phyloP scores from a whole-genome alignment of 2,113 vertebrate species.

The Daboia siamensis region DNA sequence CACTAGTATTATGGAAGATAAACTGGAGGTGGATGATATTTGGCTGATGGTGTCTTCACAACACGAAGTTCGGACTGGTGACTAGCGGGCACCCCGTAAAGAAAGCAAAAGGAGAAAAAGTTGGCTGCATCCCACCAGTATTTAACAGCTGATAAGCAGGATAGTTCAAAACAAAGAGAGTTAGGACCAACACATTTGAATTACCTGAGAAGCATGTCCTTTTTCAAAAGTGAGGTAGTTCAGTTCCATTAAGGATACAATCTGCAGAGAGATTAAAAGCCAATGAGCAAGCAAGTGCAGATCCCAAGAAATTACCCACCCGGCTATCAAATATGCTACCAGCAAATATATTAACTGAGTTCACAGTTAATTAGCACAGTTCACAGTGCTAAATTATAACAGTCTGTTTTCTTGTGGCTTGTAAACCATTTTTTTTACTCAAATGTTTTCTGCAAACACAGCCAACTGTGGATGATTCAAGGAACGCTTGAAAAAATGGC shows the following conservation, averaged over 20 bases:
- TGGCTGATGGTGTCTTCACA: slow-evolving; percentile 81
- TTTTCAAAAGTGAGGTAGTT: slow-evolving; percentile 64
- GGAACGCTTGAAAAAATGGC: neutral
- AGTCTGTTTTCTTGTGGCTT: neutral
- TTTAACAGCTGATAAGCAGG: neutral
- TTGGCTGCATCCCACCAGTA: neutral
- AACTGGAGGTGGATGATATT: slow-evolving; percentile 82
- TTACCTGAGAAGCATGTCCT: slow-evolving; percentile 75
- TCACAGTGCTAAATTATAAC: neutral
- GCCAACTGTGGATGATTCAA: neutral
- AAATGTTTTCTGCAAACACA: neutral
- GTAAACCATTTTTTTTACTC: neutral
- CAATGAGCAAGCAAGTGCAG: slow-evolving; percentile 17
- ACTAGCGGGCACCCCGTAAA: slow-evolving; percentile 58
- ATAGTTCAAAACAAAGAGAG: neutral
- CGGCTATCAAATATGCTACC: neutral
- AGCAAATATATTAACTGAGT: neutral
- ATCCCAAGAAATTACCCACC: slow-evolving; percentile 16
- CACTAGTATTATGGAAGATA: slow-evolving; percentile 75
- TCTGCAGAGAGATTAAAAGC: slow-evolving; percentile 65
- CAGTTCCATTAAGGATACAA: slow-evolving; percentile 84
- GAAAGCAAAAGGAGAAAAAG: neutral
- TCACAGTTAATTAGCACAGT: neutral
- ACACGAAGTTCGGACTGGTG: slow-evolving; percentile 66
- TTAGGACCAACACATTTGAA: neutral